Conservation (phyloP, 35 echinoderm and acorn worm genomes). For the Ophiothrix spiculata region DNA sequence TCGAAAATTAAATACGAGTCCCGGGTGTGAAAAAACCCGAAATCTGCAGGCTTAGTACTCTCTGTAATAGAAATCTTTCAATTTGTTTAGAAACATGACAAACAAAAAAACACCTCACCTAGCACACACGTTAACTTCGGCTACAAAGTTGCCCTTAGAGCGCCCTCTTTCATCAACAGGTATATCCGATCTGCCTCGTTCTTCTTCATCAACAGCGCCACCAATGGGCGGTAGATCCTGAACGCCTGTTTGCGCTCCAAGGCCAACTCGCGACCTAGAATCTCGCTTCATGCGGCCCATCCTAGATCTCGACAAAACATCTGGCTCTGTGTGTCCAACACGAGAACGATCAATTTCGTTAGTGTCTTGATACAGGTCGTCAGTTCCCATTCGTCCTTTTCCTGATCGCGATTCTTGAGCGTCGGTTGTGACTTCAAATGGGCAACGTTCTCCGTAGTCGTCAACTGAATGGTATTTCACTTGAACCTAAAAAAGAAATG, state of each 20-base stretch:
- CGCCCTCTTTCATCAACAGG: neutral
- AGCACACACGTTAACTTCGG: neutral
- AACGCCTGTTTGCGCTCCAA: neutral
- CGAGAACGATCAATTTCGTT: neutral
- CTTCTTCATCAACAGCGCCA: neutral
- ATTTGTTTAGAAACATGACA: no score
- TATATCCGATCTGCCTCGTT: neutral
- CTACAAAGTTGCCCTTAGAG: neutral
- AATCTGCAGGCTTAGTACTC: no score
- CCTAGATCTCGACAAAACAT: neutral
- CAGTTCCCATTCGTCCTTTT: neutral
- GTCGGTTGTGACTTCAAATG: conserved; percentile 35
- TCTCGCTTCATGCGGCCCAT: neutral
- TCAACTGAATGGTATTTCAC: conserved; percentile 27
- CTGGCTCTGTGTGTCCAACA: neutral
- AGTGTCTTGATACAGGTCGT: no score
- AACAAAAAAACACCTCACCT: no score
- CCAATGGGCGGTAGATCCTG: neutral
- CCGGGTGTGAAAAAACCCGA: no score
- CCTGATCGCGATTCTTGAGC: conserved; percentile 28
- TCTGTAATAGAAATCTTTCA: no score
- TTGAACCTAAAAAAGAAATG: conserved; percentile 34
- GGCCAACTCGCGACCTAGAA: neutral
- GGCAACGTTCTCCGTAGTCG: neutral
- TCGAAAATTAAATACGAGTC: no score